phyloP scores from a whole-genome alignment of 35 echinoderm and acorn worm genomes.

The Diadema setosum region DNA sequence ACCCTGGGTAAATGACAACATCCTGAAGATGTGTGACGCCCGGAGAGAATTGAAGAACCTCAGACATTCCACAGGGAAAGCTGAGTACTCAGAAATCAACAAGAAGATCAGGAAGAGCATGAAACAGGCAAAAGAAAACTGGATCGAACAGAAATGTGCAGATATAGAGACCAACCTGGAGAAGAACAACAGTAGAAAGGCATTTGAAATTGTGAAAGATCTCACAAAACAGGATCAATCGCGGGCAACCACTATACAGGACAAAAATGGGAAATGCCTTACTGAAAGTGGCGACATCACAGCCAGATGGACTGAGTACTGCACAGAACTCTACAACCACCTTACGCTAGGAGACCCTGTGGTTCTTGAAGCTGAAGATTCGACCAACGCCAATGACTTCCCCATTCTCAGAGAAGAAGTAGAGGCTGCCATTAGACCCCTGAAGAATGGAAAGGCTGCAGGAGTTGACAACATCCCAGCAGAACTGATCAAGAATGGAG shows the following conservation, averaged over 20 bases:
- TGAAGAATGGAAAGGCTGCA: conserved; percentile 24
- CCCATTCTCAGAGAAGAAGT: no score
- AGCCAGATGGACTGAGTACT: no score
- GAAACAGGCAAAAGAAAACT: neutral
- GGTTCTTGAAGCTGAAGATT: neutral
- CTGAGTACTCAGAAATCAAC: no score
- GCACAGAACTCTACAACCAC: no score
- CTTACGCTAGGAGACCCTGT: no score
- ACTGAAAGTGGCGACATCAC: no score
- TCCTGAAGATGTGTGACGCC: conserved; percentile 16
- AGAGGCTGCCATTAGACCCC: neutral
- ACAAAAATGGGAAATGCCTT: no score
- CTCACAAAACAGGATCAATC: neutral
- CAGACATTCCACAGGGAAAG: no score
- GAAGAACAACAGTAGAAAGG: no score
- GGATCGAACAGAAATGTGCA: neutral
- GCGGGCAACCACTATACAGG: neutral
- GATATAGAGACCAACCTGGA: no score
- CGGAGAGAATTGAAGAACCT: neutral
- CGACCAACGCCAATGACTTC: neutral
- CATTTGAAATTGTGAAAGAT: neutral
- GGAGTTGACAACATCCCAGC: conserved; percentile 56
- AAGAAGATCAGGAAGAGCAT: no score
- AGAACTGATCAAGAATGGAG: conserved; percentile 20
- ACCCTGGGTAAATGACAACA: no score